These are phyloP conservation scores for Lepidonotus clava DNA, from an alignment of 2,888 invertebrate species.

Conservation along the genomic window DNA sequence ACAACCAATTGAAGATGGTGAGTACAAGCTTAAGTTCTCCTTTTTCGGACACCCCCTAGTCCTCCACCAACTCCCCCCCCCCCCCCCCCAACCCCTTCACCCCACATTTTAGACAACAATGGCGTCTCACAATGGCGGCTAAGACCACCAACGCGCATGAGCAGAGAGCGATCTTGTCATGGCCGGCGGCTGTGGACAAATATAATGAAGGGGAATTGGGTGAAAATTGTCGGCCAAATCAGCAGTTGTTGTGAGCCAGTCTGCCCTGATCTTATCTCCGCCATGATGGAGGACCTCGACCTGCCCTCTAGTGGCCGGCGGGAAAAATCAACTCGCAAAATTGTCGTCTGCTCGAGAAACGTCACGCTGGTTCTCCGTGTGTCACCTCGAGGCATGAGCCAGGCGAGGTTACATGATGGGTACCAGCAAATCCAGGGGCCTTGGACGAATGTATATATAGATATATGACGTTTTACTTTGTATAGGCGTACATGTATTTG, in stretches of 20 bases:
- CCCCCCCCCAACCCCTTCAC: not conserved
- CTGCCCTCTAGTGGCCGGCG: constrained; percentile 24
- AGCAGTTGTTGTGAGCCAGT: not conserved
- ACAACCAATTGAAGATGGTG: no score
- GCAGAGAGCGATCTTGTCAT: not conserved
- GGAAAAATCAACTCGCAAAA: not conserved
- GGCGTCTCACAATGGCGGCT: not conserved
- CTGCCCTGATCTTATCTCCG: constrained; percentile 35
- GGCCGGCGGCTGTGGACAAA: not conserved
- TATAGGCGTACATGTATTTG: no score
- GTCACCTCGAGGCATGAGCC: not conserved
- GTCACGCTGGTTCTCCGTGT: constrained; percentile 25
- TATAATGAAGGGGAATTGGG: constrained; percentile 29
- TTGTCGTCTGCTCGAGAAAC: constrained; percentile 19
- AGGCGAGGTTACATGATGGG: not conserved
- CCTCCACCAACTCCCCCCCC: not conserved
- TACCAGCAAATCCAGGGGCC: constrained; percentile 8
- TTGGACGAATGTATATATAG: no score
- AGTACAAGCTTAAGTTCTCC: no score
- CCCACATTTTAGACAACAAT: not conserved
- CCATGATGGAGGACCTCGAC: not conserved
- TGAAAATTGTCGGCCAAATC: constrained; percentile 30
- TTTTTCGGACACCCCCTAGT: not conserved
- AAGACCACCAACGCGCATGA: constrained; percentile 34
- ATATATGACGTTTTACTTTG: no score